A percentile compares a stretch with the other conserved stretches of the same genome.
phyloP scores from a whole-genome alignment of 1,140 invertebrate genomes.

The Temnothorax longispinosus region DNA sequence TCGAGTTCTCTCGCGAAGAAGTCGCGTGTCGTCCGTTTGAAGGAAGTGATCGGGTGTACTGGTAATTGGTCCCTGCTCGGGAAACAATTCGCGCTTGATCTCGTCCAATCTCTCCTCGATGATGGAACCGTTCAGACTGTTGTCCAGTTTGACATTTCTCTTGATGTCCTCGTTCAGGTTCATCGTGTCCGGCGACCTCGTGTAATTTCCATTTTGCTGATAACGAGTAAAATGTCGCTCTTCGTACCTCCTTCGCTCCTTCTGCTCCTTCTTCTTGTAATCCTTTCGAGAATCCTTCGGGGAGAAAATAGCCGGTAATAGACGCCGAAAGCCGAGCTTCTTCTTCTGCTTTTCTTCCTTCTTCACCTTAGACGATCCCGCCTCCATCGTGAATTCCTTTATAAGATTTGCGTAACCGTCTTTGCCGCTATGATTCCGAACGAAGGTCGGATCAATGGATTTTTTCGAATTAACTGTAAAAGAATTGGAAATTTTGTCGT shows the following conservation, averaged over 20 bases:
- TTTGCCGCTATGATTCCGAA: neutral
- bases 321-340: conserved; percentile 78
- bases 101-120: conserved; percentile 81
- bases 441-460: neutral
- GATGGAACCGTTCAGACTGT: conserved; percentile 79
- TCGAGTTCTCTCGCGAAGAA: conserved; percentile 55
- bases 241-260: conserved; percentile 79
- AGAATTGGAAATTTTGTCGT: neutral
- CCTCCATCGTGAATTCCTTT: conserved; percentile 80
- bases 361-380: conserved; percentile 66
- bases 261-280: conserved; percentile 79
- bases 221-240: conserved; percentile 81
- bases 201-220: conserved; percentile 83
- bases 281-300: conserved; percentile 82
- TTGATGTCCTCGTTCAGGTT: conserved; percentile 83
- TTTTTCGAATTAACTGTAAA: neutral
- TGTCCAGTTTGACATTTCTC: conserved; percentile 82
- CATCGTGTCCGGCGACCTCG: conserved; percentile 82
- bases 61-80: conserved; percentile 78
- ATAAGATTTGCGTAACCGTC: conserved; percentile 83
- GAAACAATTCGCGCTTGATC: conserved; percentile 81
- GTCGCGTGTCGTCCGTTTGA: conserved; percentile 64
- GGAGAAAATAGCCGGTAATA: conserved; percentile 81
- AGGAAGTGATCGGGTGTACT: conserved; percentile 81
- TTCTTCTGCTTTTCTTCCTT: conserved; percentile 83